These are phyloP conservation scores for Hystrix brachyura DNA, from an alignment of 2,113 vertebrate species.

Conservation along the genomic window DNA sequence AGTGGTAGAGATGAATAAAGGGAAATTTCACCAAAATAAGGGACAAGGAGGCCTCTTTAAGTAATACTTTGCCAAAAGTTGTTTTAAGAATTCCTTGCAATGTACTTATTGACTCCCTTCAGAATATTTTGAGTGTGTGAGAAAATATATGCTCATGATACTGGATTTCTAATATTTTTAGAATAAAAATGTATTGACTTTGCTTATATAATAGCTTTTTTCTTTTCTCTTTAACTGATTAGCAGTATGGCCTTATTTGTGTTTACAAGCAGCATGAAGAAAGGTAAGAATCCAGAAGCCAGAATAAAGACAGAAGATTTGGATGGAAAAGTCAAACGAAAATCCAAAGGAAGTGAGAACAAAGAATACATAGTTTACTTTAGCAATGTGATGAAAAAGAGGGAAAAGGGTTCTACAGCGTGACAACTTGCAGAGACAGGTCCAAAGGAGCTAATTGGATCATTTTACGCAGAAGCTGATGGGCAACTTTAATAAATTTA, in stretches of 20 bases:
- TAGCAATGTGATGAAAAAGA: not conserved
- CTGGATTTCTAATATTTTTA: not conserved
- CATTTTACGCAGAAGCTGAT: constrained; percentile 24
- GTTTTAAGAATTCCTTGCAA: not conserved
- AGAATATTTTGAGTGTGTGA: not conserved
- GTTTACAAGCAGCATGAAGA: not conserved
- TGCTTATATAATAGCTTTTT: not conserved
- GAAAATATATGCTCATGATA: not conserved
- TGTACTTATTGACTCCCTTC: not conserved
- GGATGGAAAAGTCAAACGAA: constrained; percentile 14
- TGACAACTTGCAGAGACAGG: not conserved
- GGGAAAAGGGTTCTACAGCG: not conserved
- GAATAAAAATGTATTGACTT: not conserved
- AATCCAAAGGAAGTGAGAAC: not conserved
- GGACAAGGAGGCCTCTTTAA: not conserved
- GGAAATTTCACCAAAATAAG: not conserved
- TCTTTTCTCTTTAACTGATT: not conserved
- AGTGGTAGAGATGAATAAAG: not conserved
- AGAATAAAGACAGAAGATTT: not conserved
- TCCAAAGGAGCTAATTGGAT: not conserved
- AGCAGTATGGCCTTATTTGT: not conserved
- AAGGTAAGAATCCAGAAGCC: constrained; percentile 38
- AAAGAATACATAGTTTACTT: not conserved
- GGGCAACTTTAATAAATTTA: constrained; percentile 1
- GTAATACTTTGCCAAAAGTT: not conserved